These are phyloP conservation scores for Sebastes itinus DNA, from an alignment of 2,797 vertebrate genomes.

Conservation along the genomic window DNA sequence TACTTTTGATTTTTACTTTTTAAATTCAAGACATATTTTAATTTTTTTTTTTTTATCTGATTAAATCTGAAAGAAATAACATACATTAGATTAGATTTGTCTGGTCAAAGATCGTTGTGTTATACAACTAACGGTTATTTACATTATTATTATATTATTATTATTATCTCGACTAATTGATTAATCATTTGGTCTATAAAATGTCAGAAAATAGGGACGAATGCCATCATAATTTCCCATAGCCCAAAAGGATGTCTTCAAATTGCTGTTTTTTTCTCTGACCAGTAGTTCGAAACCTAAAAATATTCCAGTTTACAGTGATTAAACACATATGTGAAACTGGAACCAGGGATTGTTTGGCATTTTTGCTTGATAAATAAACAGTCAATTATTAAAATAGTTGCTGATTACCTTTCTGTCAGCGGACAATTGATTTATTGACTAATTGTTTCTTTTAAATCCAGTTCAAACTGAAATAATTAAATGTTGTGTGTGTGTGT, in stretches of 20 bases:
- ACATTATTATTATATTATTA: too few species aligned
- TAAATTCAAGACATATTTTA: background rate
- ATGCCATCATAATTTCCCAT: background rate
- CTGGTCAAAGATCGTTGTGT: too few species aligned
- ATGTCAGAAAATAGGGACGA: background rate
- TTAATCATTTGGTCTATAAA: too few species aligned
- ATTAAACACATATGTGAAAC: background rate
- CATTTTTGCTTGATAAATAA: background rate
- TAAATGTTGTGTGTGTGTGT: background rate
- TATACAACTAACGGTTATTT: background rate
- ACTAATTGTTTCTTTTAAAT: background rate
- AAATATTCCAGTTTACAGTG: background rate
- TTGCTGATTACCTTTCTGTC: background rate
- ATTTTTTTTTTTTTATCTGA: background rate
- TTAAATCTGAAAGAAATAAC: background rate
- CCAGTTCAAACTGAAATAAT: background rate
- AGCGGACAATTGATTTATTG: background rate
- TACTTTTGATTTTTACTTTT: too few species aligned
- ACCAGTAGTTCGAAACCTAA: too few species aligned
- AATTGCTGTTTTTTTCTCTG: background rate
- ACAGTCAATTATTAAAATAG: background rate
- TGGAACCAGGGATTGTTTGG: background rate
- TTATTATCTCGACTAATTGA: too few species aligned
- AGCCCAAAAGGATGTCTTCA: background rate
- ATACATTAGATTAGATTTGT: too few species aligned